Evolutionary conservation across 2,113 vertebrate species (phyloP).

Genomic region (Neoarius graeffei): DNA sequence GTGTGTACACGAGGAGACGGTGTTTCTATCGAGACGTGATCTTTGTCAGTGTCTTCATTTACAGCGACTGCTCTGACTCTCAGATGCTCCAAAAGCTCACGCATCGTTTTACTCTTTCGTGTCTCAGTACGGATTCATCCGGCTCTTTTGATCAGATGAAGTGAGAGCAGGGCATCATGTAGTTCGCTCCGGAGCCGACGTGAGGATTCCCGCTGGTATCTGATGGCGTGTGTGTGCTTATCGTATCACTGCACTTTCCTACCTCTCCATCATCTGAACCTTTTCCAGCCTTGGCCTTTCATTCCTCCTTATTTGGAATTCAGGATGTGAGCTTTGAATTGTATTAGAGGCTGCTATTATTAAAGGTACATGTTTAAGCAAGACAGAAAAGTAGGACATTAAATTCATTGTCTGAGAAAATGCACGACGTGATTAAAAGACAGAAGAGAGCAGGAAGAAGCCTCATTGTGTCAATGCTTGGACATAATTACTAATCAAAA

Average conservation of each 20-base stretch:
- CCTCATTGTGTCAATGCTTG: constrained; percentile 46
- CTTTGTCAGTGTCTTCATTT: constrained; percentile 33
- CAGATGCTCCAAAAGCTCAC: constrained; percentile 23
- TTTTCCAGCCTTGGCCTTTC: constrained; percentile 25
- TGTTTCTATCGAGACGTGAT: constrained; percentile 36
- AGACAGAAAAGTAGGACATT: constrained; percentile 50
- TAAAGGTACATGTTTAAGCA: constrained; percentile 48
- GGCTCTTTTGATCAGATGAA: constrained; percentile 54
- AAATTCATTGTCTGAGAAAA: constrained; percentile 52
- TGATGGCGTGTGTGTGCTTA: constrained; percentile 41
- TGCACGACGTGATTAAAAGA: constrained; percentile 51
- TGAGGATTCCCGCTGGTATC: constrained; percentile 48
- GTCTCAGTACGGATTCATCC: constrained; percentile 43
- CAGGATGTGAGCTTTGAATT: constrained; percentile 44
- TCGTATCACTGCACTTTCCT: constrained; percentile 42
- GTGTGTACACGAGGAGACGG: not conserved
- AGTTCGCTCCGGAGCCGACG: constrained; percentile 41
- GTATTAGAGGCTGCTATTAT: constrained; percentile 52
- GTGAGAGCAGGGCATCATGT: constrained; percentile 39
- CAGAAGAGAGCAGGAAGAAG: constrained; percentile 33
- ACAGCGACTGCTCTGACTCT: constrained; percentile 39
- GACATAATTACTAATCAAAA: constrained; percentile 58
- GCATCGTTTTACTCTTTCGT: constrained; percentile 17
- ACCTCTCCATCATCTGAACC: constrained; percentile 20
- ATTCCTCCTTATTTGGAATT: constrained; percentile 54